These are phyloP conservation scores for Papilio helenus DNA, from an alignment of 1,140 invertebrate species.

Conservation along the genomic window DNA sequence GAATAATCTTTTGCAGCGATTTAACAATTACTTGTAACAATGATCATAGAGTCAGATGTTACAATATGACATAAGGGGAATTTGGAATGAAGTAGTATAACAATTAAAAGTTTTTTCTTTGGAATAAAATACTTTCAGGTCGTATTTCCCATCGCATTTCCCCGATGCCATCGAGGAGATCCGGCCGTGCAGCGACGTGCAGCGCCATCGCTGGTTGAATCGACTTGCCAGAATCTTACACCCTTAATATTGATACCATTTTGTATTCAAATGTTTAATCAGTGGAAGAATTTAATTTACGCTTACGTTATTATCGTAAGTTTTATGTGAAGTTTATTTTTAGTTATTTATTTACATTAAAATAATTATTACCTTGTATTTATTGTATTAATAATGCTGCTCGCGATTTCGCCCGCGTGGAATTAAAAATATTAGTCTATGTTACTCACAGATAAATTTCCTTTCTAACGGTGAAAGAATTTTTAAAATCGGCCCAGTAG, in stretches of 20 bases:
- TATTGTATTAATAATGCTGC: not conserved
- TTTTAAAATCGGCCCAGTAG: too few species aligned
- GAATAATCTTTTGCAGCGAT: too few species aligned
- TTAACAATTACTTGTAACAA: too few species aligned
- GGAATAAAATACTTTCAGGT: constrained; percentile 41
- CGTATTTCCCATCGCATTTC: constrained; percentile 49
- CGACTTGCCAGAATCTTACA: constrained; percentile 50
- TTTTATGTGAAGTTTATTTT: constrained; percentile 12
- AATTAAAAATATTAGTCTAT: too few species aligned
- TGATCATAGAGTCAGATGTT: too few species aligned
- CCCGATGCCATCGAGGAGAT: constrained; percentile 45
- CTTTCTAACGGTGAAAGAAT: too few species aligned
- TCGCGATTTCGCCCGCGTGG: too few species aligned
- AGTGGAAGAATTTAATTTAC: not conserved
- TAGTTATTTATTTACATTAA: constrained; percentile 16
- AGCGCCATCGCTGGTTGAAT: constrained; percentile 55
- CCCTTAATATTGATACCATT: constrained; percentile 27
- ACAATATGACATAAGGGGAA: too few species aligned
- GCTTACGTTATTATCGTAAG: constrained; percentile 10
- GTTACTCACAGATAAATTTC: too few species aligned
- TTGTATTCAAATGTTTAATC: not conserved
- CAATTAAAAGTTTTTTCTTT: not conserved
- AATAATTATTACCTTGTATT: not conserved
- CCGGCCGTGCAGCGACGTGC: constrained; percentile 49
- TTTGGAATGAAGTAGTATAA: too few species aligned